Base-by-base conservation (phyloP, 2,797 vertebrate genomes). In the Aratinga solstitialis region DNA sequence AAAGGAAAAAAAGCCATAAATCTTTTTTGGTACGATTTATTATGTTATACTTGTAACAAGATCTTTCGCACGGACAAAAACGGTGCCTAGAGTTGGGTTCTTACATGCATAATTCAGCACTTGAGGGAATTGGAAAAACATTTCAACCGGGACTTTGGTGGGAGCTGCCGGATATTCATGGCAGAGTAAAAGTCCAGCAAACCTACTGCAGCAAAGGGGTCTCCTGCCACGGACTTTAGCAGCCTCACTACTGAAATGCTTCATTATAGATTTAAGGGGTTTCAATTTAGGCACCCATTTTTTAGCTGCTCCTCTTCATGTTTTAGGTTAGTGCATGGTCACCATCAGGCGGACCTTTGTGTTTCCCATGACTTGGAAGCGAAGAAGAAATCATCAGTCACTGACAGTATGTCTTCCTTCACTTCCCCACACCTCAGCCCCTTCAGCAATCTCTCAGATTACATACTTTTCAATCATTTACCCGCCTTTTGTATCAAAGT, bases 41-140 rank as follows among this genome's bases (percentile, higher is more conserved):
- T 94, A 93, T 95, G 89, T 96, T 95, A 79, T 81, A 81, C 63
- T 95, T 92, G 90, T 72, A 92, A 93, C 72, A 61, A 94, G 79
- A 90, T 94, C 69, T 81, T 86, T 82, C 69, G 63, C 16, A 47
- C 16, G 84, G 66, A 93, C 54, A 88, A 95, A 95, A 89, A 81
- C 4, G 29, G 61, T 94, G 94, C 83, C 77, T 91, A 14, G 67
- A 89, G 74, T 89, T 0, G 0, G 11, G 23, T 73, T 87, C 74
- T 89, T 68, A 91, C 84, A 8, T 77, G 71, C 48, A 36, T 92
- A 94, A 86, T 90, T 94, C 87, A 94, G 26, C 51, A 36, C 48
- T 81, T 94, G 6, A 51, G 43, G 80, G 53, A 91, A 94, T 71
- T 23, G 10, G 56, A 74, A 92, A 80, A 89, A 61, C 67, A 68